phyloP scores from a whole-genome alignment of 2,113 vertebrate genomes.

The Scomber japonicus region DNA sequence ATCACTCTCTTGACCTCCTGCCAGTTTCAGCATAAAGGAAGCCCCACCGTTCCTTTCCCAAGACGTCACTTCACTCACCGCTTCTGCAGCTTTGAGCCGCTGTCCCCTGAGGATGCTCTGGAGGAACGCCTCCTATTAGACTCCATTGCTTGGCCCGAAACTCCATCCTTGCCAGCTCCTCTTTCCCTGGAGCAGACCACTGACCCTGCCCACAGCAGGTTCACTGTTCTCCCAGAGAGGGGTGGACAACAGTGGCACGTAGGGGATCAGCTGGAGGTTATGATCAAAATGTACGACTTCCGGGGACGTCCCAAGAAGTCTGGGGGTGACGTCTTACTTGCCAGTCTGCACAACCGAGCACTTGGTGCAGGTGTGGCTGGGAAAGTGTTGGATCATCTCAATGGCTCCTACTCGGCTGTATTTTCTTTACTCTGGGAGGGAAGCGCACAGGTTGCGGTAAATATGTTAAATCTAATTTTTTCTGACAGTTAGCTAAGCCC shows the following conservation, averaged over 20 bases:
- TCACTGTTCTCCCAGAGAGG: slow-evolving; percentile 83
- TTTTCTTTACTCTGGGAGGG: slow-evolving; percentile 93
- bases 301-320: slow-evolving; percentile 87
- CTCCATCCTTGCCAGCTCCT: slow-evolving; percentile 44
- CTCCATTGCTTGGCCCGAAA: slow-evolving; percentile 85
- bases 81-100: slow-evolving; percentile 73
- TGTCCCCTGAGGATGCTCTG: slow-evolving; percentile 81
- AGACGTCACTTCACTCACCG: neutral
- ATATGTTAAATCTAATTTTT: neutral
- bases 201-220: slow-evolving; percentile 87
- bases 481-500: neutral
- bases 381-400: slow-evolving; percentile 87
- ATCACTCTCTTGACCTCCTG: neutral
- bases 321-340: slow-evolving; percentile 91
- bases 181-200: slow-evolving; percentile 84
- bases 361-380: slow-evolving; percentile 90
- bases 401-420: slow-evolving; percentile 89
- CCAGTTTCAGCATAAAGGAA: neutral
- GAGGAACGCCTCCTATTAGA: too few relatives aligned
- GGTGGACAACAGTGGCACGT: slow-evolving; percentile 76
- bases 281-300: slow-evolving; percentile 88
- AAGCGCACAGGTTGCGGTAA: slow-evolving; percentile 85
- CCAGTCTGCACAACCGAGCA: slow-evolving; percentile 85
- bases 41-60: too few relatives aligned
- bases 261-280: slow-evolving; percentile 88